These are phyloP conservation scores for Lymantria monacha DNA, from an alignment of 2,888 invertebrate genomes.

Conservation along the genomic window DNA sequence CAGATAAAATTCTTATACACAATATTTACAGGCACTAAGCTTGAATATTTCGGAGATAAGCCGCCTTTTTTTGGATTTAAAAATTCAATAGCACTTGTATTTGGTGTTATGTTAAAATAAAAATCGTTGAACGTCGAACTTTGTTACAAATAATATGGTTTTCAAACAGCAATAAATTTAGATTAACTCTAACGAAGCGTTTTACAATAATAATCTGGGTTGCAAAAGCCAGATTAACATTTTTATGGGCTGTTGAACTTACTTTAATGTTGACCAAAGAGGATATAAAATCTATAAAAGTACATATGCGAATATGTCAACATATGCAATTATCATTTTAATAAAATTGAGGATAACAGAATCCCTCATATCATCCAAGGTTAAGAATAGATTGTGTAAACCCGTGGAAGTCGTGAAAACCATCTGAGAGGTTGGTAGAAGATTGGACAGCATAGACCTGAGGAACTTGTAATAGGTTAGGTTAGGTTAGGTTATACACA, in stretches of 20 bases:
- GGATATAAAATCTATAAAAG: neutral
- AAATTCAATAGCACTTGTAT: constrained; percentile 10
- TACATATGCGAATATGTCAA: neutral
- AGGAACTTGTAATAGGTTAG: no score
- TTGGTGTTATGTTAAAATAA: constrained; percentile 5
- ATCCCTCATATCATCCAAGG: no score
- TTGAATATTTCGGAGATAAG: constrained; percentile 11
- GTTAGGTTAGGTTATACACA: no score
- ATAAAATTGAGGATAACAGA: no score
- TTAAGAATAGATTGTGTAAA: no score
- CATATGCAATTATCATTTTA: no score
- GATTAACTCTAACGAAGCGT: constrained; percentile 12
- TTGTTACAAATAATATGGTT: constrained; percentile 10
- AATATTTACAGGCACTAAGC: constrained; percentile 14
- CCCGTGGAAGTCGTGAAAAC: no score
- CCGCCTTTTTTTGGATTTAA: constrained; percentile 9
- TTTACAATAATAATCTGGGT: constrained; percentile 18
- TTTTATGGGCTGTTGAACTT: constrained; percentile 8
- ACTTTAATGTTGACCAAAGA: neutral
- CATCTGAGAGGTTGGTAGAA: no score
- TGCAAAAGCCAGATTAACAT: constrained; percentile 8
- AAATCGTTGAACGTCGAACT: constrained; percentile 6
- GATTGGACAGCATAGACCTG: no score
- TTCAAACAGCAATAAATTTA: constrained; percentile 22
- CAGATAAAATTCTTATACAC: constrained; percentile 16